phyloP scores from a whole-genome alignment of 2,113 vertebrate genomes.

The Dicaeum eximium region DNA sequence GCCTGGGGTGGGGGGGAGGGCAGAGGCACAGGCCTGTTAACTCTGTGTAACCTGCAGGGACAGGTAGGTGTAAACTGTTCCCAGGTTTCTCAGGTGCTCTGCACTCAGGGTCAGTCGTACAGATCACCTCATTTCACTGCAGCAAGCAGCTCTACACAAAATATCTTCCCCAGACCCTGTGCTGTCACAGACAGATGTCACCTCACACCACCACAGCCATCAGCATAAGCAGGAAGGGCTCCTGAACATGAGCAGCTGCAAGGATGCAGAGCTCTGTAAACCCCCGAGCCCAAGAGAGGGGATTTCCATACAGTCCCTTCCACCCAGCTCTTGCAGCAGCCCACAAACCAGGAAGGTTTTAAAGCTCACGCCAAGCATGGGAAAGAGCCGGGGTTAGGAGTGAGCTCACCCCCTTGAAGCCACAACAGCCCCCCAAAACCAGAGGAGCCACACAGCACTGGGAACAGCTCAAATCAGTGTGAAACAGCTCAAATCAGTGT shows the following conservation, averaged over 20 bases:
- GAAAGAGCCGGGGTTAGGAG: background rate
- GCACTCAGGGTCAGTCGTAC: background rate
- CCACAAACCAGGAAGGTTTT: background rate
- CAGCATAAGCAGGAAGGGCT: background rate
- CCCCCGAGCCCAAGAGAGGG: background rate
- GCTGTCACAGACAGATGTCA: background rate
- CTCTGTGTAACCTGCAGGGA: background rate
- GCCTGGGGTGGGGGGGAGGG: background rate
- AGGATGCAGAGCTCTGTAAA: background rate
- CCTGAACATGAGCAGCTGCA: background rate
- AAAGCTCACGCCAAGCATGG: accelerated
- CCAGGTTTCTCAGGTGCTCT: background rate
- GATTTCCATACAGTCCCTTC: background rate
- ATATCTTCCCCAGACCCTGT: background rate
- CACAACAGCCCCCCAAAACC: background rate
- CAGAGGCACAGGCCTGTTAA: background rate
- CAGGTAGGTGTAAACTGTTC: background rate
- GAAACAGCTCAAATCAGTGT: accelerated
- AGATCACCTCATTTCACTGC: background rate
- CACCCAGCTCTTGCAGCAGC: background rate
- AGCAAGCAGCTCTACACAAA: background rate
- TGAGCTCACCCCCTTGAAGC: background rate
- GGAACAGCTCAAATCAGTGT: accelerated
- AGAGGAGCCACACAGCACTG: background rate
- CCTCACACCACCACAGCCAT: background rate